Percentiles rank a stretch among this genome's conserved stretches.
Conservation (phyloP, 2,113 vertebrate species). For the Trematomus loennbergii region DNA sequence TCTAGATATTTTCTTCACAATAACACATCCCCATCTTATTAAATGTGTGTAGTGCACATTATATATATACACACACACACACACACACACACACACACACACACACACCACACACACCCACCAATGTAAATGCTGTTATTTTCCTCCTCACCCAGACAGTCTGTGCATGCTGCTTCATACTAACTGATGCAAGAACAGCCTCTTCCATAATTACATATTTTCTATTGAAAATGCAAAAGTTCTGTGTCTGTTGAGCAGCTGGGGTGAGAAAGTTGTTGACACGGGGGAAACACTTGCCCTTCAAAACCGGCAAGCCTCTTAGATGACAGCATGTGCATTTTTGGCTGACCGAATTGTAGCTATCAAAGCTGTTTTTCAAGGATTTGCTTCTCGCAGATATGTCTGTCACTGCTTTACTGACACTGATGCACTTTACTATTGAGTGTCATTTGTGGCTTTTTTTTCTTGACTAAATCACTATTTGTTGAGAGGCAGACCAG, state of each 20-base stretch:
- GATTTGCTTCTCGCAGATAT: constrained; percentile 57
- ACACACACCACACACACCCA: too few relatives aligned
- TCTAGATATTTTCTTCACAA: constrained; percentile 18
- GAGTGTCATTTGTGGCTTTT: constrained; percentile 30
- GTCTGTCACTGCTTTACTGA: constrained; percentile 62
- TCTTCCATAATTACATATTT: constrained; percentile 19
- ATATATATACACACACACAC: neutral
- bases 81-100: neutral
- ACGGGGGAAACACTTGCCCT: constrained; percentile 44
- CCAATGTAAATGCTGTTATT: constrained; percentile 17
- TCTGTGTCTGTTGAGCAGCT: constrained; percentile 21
- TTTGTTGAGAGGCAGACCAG: constrained; percentile 47
- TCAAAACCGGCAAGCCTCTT: constrained; percentile 52
- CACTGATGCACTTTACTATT: constrained; percentile 60
- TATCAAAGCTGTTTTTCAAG: constrained; percentile 61
- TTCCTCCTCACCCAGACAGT: neutral
- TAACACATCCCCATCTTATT: constrained; percentile 13
- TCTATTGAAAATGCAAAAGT: constrained; percentile 20
- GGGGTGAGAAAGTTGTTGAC: constrained; percentile 50
- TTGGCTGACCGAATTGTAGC: constrained; percentile 50
- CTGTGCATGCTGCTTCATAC: neutral
- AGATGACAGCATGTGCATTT: constrained; percentile 43
- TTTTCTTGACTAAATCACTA: constrained; percentile 45
- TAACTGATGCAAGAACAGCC: constrained; percentile 10
- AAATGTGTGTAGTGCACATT: neutral